Evolutionary conservation across 2,888 invertebrate species (phyloP).

Genomic region (Escarpia spicata): DNA sequence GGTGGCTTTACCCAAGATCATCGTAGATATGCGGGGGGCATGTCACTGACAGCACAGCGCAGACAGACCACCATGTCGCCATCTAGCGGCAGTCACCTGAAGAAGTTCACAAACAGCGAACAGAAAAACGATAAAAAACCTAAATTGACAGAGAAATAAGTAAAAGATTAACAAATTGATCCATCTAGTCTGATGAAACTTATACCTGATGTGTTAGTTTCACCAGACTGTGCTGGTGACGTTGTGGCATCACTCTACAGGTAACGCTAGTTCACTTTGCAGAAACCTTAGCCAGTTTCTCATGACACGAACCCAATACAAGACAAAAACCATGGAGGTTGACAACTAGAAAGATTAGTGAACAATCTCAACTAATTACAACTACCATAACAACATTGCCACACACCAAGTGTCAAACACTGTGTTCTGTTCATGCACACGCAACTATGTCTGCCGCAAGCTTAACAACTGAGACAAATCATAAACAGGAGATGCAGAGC

Average conservation of each 20-base stretch:
- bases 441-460: not conserved
- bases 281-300: not conserved
- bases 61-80: too few relatives aligned
- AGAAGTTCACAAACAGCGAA: too few relatives aligned
- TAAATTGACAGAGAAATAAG: too few relatives aligned
- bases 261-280: not conserved
- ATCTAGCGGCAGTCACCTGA: too few relatives aligned
- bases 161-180: too few relatives aligned
- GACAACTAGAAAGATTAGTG: not conserved
- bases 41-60: too few relatives aligned
- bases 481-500: not conserved
- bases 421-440: not conserved
- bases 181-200: too few relatives aligned
- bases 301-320: not conserved
- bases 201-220: not conserved
- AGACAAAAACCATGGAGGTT: not conserved
- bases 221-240: not conserved
- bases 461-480: not conserved
- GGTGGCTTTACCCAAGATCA: too few relatives aligned
- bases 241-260: not conserved
- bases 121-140: too few relatives aligned
- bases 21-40: too few relatives aligned
- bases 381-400: not conserved
- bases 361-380: not conserved
- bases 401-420: not conserved